Conservation (phyloP, 2,797 vertebrate genomes). For the Cyprinodon diabolis region DNA sequence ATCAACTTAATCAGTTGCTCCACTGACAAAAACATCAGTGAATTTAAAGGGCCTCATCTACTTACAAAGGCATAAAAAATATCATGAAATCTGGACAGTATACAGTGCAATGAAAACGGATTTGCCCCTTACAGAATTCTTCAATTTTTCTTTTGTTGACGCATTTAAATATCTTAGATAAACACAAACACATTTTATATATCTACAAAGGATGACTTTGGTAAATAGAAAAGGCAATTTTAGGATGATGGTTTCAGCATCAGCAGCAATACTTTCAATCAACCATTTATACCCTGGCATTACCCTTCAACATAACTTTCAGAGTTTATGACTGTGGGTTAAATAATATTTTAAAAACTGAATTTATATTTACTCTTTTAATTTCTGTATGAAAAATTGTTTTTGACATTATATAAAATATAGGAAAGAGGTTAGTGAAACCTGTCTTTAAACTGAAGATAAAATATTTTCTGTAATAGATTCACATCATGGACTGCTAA, state of each 20-base stretch:
- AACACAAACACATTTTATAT: neutral
- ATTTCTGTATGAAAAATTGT: neutral
- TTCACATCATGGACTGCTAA: no score
- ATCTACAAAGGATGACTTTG: neutral
- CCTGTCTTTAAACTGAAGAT: neutral
- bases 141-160: neutral
- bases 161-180: neutral
- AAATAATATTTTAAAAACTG: neutral
- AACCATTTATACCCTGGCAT: no score
- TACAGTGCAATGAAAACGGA: slow-evolving; percentile 6
- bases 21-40: slow-evolving; percentile 58
- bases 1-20: slow-evolving; percentile 74
- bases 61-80: slow-evolving; percentile 37
- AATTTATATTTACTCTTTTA: neutral
- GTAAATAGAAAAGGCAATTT: neutral
- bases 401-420: neutral
- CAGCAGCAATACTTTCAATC: neutral
- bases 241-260: neutral
- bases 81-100: slow-evolving; percentile 41
- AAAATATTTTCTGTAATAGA: no score
- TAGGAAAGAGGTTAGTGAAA: neutral
- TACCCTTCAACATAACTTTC: neutral
- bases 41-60: slow-evolving; percentile 46
- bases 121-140: neutral
- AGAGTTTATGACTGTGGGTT: neutral